These are phyloP conservation scores for Brachionus paranguensis DNA, from an alignment of 1,140 invertebrate genomes.

Conservation along the genomic window DNA sequence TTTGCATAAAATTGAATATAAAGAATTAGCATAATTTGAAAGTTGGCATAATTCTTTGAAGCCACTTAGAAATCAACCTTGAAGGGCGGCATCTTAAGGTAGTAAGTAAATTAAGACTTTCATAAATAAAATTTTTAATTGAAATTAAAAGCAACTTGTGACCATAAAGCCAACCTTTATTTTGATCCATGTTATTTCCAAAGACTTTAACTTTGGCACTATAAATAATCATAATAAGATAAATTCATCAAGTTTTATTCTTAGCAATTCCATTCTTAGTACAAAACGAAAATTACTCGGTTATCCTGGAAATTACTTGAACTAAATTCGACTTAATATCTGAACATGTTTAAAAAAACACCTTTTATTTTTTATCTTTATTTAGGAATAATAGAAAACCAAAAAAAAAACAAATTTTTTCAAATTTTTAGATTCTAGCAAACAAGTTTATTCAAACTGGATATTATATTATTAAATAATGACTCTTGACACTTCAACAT, in stretches of 20 bases:
- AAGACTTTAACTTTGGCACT: neutral
- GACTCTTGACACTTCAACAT: conserved; percentile 14
- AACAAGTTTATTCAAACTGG: neutral
- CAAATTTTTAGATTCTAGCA: neutral
- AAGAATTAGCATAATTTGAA: neutral
- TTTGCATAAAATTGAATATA: neutral
- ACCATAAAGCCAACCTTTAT: neutral
- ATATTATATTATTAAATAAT: neutral
- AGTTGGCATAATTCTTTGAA: neutral
- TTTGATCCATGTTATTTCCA: neutral
- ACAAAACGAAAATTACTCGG: neutral
- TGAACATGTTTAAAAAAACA: neutral
- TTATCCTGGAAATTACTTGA: neutral
- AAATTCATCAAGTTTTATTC: too few species aligned
- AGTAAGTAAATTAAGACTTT: neutral
- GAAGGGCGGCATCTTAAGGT: neutral
- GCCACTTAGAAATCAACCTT: neutral
- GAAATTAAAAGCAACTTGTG: neutral
- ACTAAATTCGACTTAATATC: too few species aligned
- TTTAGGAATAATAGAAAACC: neutral
- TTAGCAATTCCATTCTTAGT: too few species aligned
- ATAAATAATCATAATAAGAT: neutral
- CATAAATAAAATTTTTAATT: neutral
- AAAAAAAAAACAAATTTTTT: neutral
- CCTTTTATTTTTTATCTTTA: neutral